A percentile compares a stretch with the other conserved stretches of the same genome.
These are phyloP conservation scores for Hirtodrosophila duncani DNA, from an alignment of 2,888 invertebrate species.

Conservation along the genomic window DNA sequence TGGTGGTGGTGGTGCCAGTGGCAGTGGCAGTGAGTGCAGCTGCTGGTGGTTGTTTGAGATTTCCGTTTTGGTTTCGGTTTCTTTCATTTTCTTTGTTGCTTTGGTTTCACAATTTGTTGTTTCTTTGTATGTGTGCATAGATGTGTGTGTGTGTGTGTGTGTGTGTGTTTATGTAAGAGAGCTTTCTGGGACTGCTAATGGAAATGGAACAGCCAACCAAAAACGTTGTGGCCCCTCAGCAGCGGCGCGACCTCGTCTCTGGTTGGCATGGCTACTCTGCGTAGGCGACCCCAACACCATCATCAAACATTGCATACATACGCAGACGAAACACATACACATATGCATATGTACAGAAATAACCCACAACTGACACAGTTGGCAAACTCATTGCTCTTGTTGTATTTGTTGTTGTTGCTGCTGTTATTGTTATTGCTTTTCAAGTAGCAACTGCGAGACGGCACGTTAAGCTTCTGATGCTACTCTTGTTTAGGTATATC, in stretches of 20 bases:
- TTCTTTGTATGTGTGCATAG: slow-evolving; percentile 18
- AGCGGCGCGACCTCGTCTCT: slow-evolving; percentile 61
- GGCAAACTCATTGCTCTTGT: slow-evolving; percentile 37
- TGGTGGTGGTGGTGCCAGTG: slow-evolving; percentile 13
- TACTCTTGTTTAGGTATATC: too few relatives aligned
- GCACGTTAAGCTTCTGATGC: too few relatives aligned
- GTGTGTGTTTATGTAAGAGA: slow-evolving; percentile 36
- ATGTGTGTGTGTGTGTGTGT: slow-evolving; percentile 12
- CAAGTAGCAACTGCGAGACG: slow-evolving; percentile 4
- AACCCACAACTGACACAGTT: slow-evolving; percentile 58
- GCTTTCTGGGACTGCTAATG: slow-evolving; percentile 36
- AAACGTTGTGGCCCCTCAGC: slow-evolving; percentile 66
- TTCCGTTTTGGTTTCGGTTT: too few relatives aligned
- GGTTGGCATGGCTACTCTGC: slow-evolving; percentile 68
- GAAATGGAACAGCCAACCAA: slow-evolving; percentile 73
- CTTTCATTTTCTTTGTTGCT: slow-evolving; percentile 72
- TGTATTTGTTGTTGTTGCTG: too few relatives aligned
- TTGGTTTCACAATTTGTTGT: slow-evolving; percentile 67
- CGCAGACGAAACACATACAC: slow-evolving; percentile 17
- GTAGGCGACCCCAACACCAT: slow-evolving; percentile 40
- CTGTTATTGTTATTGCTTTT: slow-evolving; percentile 32
- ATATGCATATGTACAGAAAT: slow-evolving; percentile 5
- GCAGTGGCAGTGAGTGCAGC: slow-evolving; percentile 21
- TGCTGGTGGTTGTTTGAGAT: slow-evolving; percentile 62
- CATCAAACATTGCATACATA: slow-evolving; percentile 6